These are phyloP conservation scores for Vesta saturnalis DNA, from an alignment of 2,888 invertebrate species.

Conservation along the genomic window DNA sequence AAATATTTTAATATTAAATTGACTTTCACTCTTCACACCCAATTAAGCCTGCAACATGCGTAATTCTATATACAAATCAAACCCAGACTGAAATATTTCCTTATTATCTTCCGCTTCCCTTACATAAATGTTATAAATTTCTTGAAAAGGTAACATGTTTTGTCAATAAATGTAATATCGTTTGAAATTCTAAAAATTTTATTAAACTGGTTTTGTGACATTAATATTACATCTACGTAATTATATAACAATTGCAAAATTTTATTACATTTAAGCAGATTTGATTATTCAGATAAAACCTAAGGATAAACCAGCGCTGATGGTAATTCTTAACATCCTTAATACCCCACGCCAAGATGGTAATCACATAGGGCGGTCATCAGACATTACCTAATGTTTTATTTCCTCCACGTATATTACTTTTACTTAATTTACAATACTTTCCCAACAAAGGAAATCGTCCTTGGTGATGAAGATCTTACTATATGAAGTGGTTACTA, in stretches of 20 bases:
- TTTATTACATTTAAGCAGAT: neutral
- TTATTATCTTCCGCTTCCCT: constrained; percentile 10
- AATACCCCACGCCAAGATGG: neutral
- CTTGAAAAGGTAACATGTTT: neutral
- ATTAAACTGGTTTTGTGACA: neutral
- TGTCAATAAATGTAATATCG: neutral
- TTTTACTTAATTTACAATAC: neutral
- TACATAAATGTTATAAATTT: neutral
- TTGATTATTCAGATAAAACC: no score
- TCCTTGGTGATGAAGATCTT: constrained; percentile 13
- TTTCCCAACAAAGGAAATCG: constrained; percentile 12
- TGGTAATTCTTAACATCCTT: neutral
- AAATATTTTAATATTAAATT: constrained; percentile 43
- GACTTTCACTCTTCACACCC: constrained; percentile 41
- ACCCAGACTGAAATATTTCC: constrained; percentile 7
- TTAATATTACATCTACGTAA: neutral
- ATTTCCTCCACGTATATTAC: neutral
- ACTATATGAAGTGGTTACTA: neutral
- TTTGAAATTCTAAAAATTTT: neutral
- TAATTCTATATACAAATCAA: constrained; percentile 11
- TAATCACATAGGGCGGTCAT: neutral
- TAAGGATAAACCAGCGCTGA: no score
- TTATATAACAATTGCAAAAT: neutral
- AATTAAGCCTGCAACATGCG: constrained; percentile 11
- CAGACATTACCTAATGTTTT: neutral